A percentile compares a stretch with the other conserved stretches of the same genome.
Conservation (phyloP, 2,888 invertebrate species). For the Auanema freiburgensis region DNA sequence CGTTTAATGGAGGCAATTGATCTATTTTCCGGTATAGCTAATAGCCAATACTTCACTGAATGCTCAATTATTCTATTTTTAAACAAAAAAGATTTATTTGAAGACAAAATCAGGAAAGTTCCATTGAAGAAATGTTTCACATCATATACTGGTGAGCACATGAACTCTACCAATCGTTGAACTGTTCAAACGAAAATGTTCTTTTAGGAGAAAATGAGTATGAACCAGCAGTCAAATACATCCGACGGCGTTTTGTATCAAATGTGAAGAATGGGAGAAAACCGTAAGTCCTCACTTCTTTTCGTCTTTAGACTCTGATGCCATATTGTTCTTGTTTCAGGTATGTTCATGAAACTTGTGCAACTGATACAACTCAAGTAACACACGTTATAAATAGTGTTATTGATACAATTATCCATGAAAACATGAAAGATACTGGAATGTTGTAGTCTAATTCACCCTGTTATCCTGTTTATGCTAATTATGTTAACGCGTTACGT, state of each 20-base stretch:
- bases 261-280: not conserved
- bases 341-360: slow-evolving; percentile 39
- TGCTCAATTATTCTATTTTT: slow-evolving; percentile 60
- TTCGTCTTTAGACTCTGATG: slow-evolving; percentile 1
- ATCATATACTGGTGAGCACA: not conserved
- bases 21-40: slow-evolving; percentile 49
- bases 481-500: too few species aligned
- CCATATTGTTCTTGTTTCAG: slow-evolving; percentile 14
- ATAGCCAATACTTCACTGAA: slow-evolving; percentile 44
- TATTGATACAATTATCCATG: slow-evolving; percentile 55
- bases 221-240: not conserved
- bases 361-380: slow-evolving; percentile 41
- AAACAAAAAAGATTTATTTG: slow-evolving; percentile 61
- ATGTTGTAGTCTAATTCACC: slow-evolving; percentile 10
- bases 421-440: slow-evolving; percentile 20
- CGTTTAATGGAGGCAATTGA: slow-evolving; percentile 56
- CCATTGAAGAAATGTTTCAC: slow-evolving; percentile 25
- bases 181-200: too few species aligned
- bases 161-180: not conserved
- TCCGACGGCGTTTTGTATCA: not conserved
- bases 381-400: slow-evolving; percentile 55
- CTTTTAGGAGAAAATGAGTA: slow-evolving; percentile 5
- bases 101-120: slow-evolving; percentile 49
- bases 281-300: not conserved
- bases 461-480: too few species aligned